phyloP scores from a whole-genome alignment of 1,140 invertebrate genomes.

The Drosophila mayri region DNA sequence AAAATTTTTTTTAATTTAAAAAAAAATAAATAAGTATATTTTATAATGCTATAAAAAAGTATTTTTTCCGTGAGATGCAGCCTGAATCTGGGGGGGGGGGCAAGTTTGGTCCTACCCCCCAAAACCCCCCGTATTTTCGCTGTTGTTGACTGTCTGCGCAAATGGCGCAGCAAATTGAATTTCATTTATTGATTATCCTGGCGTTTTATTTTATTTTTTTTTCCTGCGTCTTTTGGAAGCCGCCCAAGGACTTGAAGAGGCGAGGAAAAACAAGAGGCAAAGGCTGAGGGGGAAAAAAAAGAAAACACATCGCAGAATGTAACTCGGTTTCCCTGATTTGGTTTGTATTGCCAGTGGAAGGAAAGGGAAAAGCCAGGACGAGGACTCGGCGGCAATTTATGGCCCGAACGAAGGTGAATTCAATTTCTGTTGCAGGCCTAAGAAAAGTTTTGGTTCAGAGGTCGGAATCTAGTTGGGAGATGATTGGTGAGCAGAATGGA shows the following conservation, averaged over 20 bases:
- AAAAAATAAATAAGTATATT: background rate
- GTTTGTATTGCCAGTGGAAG: constrained; percentile 36
- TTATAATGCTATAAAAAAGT: background rate
- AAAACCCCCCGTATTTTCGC: constrained; percentile 5
- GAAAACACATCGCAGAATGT: constrained; percentile 55
- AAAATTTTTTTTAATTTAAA: background rate
- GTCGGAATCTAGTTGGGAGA: constrained; percentile 35
- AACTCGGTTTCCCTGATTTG: constrained; percentile 60
- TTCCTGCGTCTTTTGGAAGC: constrained; percentile 47
- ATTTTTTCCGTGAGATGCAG: constrained; percentile 28
- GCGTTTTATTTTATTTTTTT: constrained; percentile 73
- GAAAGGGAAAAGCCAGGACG: background rate
- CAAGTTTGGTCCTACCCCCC: background rate
- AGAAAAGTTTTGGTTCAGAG: constrained; percentile 36
- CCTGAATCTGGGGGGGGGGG: constrained; percentile 16
- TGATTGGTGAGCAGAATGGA: constrained; percentile 37
- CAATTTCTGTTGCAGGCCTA: constrained; percentile 59
- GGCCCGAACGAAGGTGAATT: constrained; percentile 73
- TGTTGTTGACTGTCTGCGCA: constrained; percentile 74
- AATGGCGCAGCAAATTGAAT: constrained; percentile 84
- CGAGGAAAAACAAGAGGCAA: constrained; percentile 20
- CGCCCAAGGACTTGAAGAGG: constrained; percentile 38
- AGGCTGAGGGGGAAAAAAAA: constrained; percentile 1
- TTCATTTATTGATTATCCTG: constrained; percentile 83
- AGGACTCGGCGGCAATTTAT: constrained; percentile 60